Base-by-base conservation (phyloP, 2,888 invertebrate species). In the Drosophila bunnanda region DNA sequence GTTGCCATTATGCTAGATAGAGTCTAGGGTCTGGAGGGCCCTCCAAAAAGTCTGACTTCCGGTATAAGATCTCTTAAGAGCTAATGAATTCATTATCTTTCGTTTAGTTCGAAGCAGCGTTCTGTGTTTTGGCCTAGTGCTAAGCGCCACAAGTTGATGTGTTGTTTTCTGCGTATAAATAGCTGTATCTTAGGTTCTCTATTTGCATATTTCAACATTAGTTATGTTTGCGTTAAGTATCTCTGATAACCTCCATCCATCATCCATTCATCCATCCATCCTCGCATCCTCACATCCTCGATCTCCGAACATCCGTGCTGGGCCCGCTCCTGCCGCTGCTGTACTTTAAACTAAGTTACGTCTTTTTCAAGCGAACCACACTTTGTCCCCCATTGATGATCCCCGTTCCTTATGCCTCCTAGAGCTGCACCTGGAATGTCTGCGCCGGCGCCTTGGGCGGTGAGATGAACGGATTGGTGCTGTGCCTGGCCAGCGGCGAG, bases 391-490 rank as follows among this genome's bases (percentile, higher is more conserved):
- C 67, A n/a, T 75, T 28, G 75, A 62, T 36, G 64, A 44, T 32
- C 39, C 64, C 52, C 20, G 15, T 13, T 22, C 44, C 60, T 17
- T 32, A 4, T 1, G 41, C 39, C n/a, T 13, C 50, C 65, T 93
- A 92, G 79, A 93, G 91, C 81, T 93, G 92, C 88, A 93, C 93
- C 89, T 93, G 93, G 87, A 93, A 93, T 75, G 92, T 83, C 89
- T 93, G 93, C 78, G 91, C 91, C 78, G 91, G 91, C 78, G 90
- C 90, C 87, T 93, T 93, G 48, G 93, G 92, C 79, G 93, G 92
- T 76, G 93, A 92, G 83, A 93, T 92, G 77, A 93, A 93, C 55
- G 93, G 93, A 90, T 93, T 93, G 78, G 93, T 93, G 80, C 91
- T 92, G 78, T 91, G 92, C 72, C 86, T 76, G 71, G 79, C 65